These are phyloP conservation scores for Halichoerus grypus DNA, from an alignment of 2,113 vertebrate species.

Conservation along the genomic window DNA sequence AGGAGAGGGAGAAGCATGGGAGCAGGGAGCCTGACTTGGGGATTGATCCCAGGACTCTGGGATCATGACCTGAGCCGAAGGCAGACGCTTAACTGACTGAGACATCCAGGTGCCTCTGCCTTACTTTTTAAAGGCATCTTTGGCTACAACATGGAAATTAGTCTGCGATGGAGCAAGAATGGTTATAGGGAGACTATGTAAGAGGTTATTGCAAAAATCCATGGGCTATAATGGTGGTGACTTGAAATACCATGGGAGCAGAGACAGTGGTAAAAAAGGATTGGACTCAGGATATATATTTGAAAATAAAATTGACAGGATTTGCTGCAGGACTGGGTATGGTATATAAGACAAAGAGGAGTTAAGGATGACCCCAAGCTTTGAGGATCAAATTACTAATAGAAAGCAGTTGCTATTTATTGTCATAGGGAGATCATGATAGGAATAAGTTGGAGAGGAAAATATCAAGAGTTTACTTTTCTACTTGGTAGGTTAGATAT, in stretches of 20 bases:
- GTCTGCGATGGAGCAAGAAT: background rate
- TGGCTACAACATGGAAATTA: background rate
- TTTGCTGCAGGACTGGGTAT: background rate
- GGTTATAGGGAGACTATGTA: background rate
- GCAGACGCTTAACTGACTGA: no score
- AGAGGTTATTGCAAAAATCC: background rate
- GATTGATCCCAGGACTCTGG: no score
- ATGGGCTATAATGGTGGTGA: background rate
- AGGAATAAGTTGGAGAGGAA: background rate
- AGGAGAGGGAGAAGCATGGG: no score
- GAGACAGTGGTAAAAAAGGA: background rate
- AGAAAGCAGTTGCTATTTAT: background rate
- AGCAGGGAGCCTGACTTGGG: no score
- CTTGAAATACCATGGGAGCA: background rate
- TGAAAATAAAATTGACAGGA: slow-evolving; percentile 1
- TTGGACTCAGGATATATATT: background rate
- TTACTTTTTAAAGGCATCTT: background rate
- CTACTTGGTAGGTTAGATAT: background rate
- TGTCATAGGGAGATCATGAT: background rate
- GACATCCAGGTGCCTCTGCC: no score
- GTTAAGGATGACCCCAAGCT: background rate
- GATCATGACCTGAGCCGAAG: no score
- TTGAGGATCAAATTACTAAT: background rate
- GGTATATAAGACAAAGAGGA: background rate
- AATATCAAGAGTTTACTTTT: background rate